Conservation (phyloP, 2,797 vertebrate genomes). For the Acipenser ruthenus region DNA sequence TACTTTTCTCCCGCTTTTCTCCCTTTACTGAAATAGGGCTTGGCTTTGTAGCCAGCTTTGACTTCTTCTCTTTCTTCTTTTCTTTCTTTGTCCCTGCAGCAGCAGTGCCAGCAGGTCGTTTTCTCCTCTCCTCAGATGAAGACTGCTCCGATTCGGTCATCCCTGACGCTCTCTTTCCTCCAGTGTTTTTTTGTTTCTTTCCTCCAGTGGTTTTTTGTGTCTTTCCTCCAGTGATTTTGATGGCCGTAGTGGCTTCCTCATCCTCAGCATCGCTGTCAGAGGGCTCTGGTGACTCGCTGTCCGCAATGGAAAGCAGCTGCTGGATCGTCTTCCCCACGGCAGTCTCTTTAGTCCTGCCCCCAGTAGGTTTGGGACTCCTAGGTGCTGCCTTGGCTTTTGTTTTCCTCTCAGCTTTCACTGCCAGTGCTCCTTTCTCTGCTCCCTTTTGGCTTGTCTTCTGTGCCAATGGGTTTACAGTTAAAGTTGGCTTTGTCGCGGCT, state of each 20-base stretch:
- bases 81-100: slow-evolving; percentile 9
- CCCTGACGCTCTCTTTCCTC: not conserved
- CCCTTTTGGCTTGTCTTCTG: not conserved
- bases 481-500: slow-evolving; percentile 21
- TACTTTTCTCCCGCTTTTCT: slow-evolving; percentile 48
- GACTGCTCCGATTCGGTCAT: not conserved
- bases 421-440: slow-evolving; percentile 9
- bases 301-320: not conserved
- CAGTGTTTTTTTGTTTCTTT: not conserved
- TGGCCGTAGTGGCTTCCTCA: not conserved
- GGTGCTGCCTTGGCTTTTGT: slow-evolving; percentile 1
- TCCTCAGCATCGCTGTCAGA: not conserved
- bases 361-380: slow-evolving; percentile 16
- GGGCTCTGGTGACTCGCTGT: not conserved
- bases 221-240: slow-evolving; percentile 3
- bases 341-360: slow-evolving; percentile 21
- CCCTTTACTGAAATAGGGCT: slow-evolving; percentile 1
- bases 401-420: slow-evolving; percentile 10
- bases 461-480: not conserved
- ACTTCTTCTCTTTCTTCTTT: slow-evolving; percentile 6
- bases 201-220: slow-evolving; percentile 1
- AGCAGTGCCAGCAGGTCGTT: not conserved
- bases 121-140: slow-evolving; percentile 10
- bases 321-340: not conserved
- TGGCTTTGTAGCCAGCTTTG: not conserved